Conservation (phyloP, 1,140 invertebrate genomes). For the Epicauta chinensis region DNA sequence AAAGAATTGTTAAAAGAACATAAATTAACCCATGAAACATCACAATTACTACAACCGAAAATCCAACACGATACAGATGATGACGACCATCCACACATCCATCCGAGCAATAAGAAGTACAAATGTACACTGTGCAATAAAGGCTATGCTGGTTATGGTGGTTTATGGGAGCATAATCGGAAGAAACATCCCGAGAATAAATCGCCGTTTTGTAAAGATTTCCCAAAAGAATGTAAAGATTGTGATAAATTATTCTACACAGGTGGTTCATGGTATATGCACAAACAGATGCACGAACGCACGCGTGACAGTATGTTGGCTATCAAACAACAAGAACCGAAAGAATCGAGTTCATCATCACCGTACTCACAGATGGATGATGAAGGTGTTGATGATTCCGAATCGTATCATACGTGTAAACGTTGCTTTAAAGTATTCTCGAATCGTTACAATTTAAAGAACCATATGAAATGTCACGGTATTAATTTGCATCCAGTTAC, state of each 20-base stretch:
- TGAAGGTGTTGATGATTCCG: constrained; percentile 17
- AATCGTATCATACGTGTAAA: constrained; percentile 38
- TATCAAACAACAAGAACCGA: constrained; percentile 5
- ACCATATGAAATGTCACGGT: constrained; percentile 36
- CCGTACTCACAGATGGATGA: neutral
- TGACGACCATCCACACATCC: constrained; percentile 1
- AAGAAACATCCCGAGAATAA: constrained; percentile 25
- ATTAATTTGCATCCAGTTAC: constrained; percentile 17
- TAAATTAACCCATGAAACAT: constrained; percentile 19
- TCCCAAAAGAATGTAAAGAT: constrained; percentile 31
- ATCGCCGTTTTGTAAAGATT: constrained; percentile 8
- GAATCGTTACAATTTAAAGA: constrained; percentile 31
- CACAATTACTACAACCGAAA: constrained; percentile 6
- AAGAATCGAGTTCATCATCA: neutral
- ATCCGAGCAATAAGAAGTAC: constrained; percentile 16
- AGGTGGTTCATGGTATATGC: constrained; percentile 26
- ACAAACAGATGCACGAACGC: constrained; percentile 33
- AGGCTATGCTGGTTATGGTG: constrained; percentile 24
- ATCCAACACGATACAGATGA: neutral
- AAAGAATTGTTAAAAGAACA: constrained; percentile 31
- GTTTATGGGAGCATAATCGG: constrained; percentile 32
- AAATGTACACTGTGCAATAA: constrained; percentile 28
- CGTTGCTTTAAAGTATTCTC: constrained; percentile 38
- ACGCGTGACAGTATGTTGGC: neutral
- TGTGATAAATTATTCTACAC: constrained; percentile 32